Evolutionary conservation across 2,113 vertebrate genomes (phyloP), one percentile per base, ranked within the genome.

Genomic region (Myotis brandtii): DNA sequence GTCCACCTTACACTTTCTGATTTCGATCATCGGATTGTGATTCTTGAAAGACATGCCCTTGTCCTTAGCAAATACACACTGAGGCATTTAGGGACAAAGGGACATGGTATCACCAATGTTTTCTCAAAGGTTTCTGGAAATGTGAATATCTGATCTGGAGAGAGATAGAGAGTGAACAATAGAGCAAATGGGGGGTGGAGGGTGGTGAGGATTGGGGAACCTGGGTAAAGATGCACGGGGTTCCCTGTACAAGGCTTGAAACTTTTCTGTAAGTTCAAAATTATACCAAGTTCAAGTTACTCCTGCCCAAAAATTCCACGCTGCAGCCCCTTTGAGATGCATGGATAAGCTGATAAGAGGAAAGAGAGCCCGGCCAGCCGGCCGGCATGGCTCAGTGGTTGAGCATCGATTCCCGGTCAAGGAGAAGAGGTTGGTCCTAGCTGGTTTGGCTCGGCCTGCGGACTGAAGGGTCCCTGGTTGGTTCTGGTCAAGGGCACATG

Each of bases 111-210:
- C 52, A 25, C 20, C 18, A 52, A 18, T 34, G 50, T 77, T 62
- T 86, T 64, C 52, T 52, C 88, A 21, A 72, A 64, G 43, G 34
- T 70, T 40, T 79, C 81, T 80, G 93, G 73, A 86, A 91, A 64
- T n/a, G 81, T 70, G 86, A 72, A 91, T 59, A 80, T 21, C 6
- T 37, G 20, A 72, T 40, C 25, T 13, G 21, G 3, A 66, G 2
- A 66, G 21, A 95, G 21, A 37, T 2, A 46, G 30, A n/a, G 20
- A 10, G 6, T 6, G 6, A 77, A 37, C 17, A 54, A 14, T 9
- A 54, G 91, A 72, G 34, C 34, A 25, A 30, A 66, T 27, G 13
- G 11, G 20, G 50, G 27, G 20, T 2, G 7, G 46, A 8, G 32
- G 56, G 2, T 6, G 37, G 20, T 0, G 0, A 62, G 37, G 3